Base-by-base conservation (phyloP, 2,888 invertebrate genomes). In the Eupsilia transversa region DNA sequence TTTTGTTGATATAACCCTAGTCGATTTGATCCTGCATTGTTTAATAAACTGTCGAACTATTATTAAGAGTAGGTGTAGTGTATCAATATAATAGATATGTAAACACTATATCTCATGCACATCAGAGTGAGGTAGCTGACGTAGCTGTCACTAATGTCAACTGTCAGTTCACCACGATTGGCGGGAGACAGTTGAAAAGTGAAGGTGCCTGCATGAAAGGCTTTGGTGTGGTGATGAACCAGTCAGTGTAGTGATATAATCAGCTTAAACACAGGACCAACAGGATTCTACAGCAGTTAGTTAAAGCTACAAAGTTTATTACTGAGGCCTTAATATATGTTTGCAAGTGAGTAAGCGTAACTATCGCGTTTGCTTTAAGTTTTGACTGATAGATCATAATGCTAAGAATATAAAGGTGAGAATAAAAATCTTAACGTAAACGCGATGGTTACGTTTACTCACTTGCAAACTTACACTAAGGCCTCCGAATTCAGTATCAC, bases 1-100 rank as follows among this genome's bases (percentile, higher is more conserved):
- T 41, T 56, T 77, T 79, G 75, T 61, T 56, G 14, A 33, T 41
- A 35, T 12, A 23, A 30, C 17, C 23, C 17, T 49, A 57, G 27
- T 4, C 10, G 33, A 59, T 69, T 49, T 56, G 43, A 38, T 46
- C 14, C 33, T 41, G 33, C 9, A 77, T 68, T 65, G 65, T 64
- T 65, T 54, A 20, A 17, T 76, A n/a, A 75, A 76, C 12, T 74
- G 20, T 52, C 5, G 2, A 61, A 3, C 20, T 52, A 0, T 12
- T 27, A 38, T 9, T 73, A 38, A 14, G 20, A 63, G n/a, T 17
- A 27, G 20, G n/a, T 20, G 10, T 63, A 20, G 9, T 35, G 5
- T n/a, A 35, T n/a, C 33, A 35, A 12, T 30, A 1, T 20, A 35
- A 9, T n/a, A 60, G 10, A 30, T 20, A 10, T 27, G 14, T 14